Conservation (phyloP, 2,113 vertebrate species). For the Podilymbus podiceps region DNA sequence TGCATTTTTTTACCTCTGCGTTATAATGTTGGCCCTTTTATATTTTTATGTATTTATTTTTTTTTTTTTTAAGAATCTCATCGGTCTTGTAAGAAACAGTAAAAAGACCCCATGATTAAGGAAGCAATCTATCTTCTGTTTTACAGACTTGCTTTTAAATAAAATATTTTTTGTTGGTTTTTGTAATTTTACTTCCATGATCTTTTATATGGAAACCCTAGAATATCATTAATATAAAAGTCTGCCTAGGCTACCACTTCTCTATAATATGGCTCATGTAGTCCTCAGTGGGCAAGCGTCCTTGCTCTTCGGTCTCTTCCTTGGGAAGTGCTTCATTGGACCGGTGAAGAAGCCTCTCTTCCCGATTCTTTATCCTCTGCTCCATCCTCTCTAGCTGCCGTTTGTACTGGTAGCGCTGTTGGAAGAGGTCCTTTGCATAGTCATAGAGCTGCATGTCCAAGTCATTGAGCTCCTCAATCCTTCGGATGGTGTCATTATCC, state of each 20-base stretch:
- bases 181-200: constrained; percentile 21
- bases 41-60: constrained; percentile 44
- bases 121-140: constrained; percentile 37
- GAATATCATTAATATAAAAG: constrained; percentile 65
- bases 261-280: constrained; percentile 99
- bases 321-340: constrained; percentile 80
- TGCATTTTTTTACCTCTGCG: constrained; percentile 26
- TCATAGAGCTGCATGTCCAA: constrained; percentile 98
- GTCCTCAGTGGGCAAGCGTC: constrained; percentile 93
- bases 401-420: constrained; percentile 97
- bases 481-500: constrained; percentile 87
- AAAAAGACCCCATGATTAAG: constrained; percentile 53
- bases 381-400: constrained; percentile 92
- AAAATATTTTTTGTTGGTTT: not conserved
- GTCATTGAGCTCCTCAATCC: constrained; percentile 96
- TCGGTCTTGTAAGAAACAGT: constrained; percentile 59
- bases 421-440: constrained; percentile 97
- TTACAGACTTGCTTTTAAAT: constrained; percentile 43
- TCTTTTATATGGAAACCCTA: constrained; percentile 51
- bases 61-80: constrained; percentile 58
- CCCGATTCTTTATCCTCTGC: constrained; percentile 86
- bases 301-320: constrained; percentile 81
- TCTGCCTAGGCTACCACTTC: constrained; percentile 88
- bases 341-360: constrained; percentile 82
- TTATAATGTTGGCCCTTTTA: constrained; percentile 10